A percentile compares a stretch with the other conserved stretches of the same genome.
Conservation (phyloP, 1,140 invertebrate species). For the Thereuonema tuberculata region DNA sequence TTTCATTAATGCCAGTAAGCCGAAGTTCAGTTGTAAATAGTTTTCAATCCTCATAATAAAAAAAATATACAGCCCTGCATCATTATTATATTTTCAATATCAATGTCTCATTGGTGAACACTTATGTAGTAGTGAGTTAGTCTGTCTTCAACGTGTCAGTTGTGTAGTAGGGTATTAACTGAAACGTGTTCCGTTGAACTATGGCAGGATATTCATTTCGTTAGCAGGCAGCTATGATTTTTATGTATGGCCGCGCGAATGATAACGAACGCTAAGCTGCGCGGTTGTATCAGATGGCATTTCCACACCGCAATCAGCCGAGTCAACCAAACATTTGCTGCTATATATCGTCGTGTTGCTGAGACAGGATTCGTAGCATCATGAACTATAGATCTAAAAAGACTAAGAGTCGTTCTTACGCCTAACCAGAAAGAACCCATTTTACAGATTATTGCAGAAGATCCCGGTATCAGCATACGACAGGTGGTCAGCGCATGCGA, state of each 20-base stretch:
- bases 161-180: background rate
- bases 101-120: no score
- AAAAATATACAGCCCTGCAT: no score
- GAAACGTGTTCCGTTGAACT: background rate
- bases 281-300: background rate
- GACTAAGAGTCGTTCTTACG: background rate
- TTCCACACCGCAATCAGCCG: background rate
- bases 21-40: no score
- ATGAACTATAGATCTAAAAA: background rate
- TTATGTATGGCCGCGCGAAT: conserved; percentile 2
- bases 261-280: background rate
- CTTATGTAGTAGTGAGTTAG: no score
- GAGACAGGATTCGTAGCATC: conserved; percentile 1
- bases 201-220: conserved; percentile 3
- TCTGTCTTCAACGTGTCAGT: background rate
- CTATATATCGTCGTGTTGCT: background rate
- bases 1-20: no score
- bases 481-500: background rate
- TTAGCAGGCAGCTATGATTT: background rate
- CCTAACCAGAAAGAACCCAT: background rate
- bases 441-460: background rate
- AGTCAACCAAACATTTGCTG: conserved; percentile 2
- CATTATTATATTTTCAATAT: no score
- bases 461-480: background rate
- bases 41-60: no score